Evolutionary conservation across 2,113 vertebrate genomes (phyloP).

Genomic region (Ramphastos sulfuratus): DNA sequence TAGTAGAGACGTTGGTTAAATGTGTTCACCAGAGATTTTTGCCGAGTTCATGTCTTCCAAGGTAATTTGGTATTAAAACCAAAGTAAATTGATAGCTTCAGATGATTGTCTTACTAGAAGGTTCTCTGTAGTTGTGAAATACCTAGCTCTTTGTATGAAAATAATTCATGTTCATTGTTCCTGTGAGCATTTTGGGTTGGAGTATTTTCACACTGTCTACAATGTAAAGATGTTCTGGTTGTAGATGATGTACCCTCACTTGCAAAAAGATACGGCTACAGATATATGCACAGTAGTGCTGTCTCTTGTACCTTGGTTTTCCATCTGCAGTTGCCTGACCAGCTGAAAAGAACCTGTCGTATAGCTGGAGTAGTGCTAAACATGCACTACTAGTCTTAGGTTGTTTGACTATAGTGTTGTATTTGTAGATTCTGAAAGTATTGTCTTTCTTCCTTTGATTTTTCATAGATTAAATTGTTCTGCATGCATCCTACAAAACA

Average conservation of each 20-base stretch:
- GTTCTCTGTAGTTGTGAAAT: background rate
- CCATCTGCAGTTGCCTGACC: background rate
- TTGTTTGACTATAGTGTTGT: background rate
- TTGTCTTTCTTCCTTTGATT: background rate
- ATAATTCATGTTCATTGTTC: background rate
- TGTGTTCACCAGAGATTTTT: background rate
- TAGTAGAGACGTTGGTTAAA: background rate
- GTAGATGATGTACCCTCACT: background rate
- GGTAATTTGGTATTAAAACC: background rate
- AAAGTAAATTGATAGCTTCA: background rate
- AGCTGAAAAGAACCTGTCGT: background rate
- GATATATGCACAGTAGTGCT: background rate
- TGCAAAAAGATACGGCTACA: background rate
- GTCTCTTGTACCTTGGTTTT: background rate
- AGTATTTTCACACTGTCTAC: background rate
- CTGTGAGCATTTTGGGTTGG: background rate
- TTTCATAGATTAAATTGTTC: slow-evolving; percentile 93
- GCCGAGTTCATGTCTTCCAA: background rate
- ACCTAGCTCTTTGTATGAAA: background rate
- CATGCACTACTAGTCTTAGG: background rate
- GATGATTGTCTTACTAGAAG: background rate
- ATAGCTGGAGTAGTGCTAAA: background rate
- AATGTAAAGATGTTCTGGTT: background rate
- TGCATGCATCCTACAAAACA: slow-evolving; percentile 95
- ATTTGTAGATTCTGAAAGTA: background rate